Percentiles rank a stretch among this genome's conserved stretches.
Conservation (phyloP, 1,140 invertebrate genomes). For the Papilio polyxenes region DNA sequence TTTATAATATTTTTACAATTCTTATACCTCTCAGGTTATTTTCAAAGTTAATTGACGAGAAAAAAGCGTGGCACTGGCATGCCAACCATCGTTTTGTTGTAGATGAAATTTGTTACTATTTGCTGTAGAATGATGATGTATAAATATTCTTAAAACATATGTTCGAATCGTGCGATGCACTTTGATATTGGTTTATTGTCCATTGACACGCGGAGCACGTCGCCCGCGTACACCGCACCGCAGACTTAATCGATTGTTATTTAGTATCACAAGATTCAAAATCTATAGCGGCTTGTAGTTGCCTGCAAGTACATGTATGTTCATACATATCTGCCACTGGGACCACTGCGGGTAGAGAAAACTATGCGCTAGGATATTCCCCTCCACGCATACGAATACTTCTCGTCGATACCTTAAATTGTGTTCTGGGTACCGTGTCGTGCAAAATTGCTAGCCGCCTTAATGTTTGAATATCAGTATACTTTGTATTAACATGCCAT, state of each 20-base stretch:
- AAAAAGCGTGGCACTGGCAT: background rate
- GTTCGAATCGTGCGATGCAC: background rate
- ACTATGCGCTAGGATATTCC: background rate
- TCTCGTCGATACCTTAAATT: too few relatives aligned
- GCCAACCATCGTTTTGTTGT: background rate
- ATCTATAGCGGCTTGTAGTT: background rate
- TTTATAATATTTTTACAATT: too few relatives aligned
- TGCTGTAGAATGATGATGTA: background rate
- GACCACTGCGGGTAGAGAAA: background rate
- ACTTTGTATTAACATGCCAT: background rate
- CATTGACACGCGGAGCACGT: background rate
- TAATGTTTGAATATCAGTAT: background rate
- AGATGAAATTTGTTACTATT: background rate
- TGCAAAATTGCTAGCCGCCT: background rate
- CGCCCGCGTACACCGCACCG: background rate
- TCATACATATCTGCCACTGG: background rate
- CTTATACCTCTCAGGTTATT: too few relatives aligned
- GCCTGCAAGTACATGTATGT: background rate
- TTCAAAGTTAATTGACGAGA: too few relatives aligned
- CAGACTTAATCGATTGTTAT: background rate
- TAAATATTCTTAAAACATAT: slow-evolving; percentile 6
- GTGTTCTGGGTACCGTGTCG: background rate
- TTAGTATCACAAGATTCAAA: background rate
- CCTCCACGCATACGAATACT: background rate
- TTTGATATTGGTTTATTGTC: background rate